Evolutionary conservation across 2,888 invertebrate species (phyloP), one percentile per base, ranked within the genome.

Genomic region (Cerceris rybyensis): DNA sequence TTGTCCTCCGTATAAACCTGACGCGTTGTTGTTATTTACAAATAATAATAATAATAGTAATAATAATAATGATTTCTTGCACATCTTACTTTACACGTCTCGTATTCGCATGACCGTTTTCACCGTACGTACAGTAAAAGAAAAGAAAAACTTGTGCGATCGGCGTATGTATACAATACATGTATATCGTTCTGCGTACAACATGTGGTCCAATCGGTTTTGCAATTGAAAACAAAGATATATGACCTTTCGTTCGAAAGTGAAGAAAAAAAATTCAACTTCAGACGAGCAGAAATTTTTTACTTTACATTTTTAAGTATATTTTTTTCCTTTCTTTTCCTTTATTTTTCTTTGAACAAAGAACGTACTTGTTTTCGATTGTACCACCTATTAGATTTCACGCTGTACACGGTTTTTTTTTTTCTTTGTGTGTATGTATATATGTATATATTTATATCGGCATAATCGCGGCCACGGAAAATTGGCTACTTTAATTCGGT

Each of bases 81-180:
- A 76, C 73, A 73, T 65, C 70, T 75, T 65, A 63, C 58, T 65
- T 66, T 61, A 79, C 78, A 78, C 78, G 63, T 66, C 67, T 73
- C 78, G 61, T 80, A 75, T 72, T 79, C 70, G 67, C 74, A 84
- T 72, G 67, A 57, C 68, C 71, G 59, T 73, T 70, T 70, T 67
- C 65, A n/a, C 50, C 70, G 71, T 74, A 73, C 67, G 64, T 74
- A 74, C 58, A 58, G 55, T 78, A 75, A 78, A 84, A 75, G 72
- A 80, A 78, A 75, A 75, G 61, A 60, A 81, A 80, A 75, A 86
- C 82, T 85, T 83, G 83, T 83, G 83, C 83, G 83, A 83, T 81
- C 70, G 76, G 75, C 72, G 72, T 78, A 74, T 76, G 68, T 70
- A 71, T 71, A 73, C 71, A 57, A 50, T 70, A 75, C 63, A 57